Base-by-base conservation (phyloP, 2,888 invertebrate species). In the Hylaea fasciaria region DNA sequence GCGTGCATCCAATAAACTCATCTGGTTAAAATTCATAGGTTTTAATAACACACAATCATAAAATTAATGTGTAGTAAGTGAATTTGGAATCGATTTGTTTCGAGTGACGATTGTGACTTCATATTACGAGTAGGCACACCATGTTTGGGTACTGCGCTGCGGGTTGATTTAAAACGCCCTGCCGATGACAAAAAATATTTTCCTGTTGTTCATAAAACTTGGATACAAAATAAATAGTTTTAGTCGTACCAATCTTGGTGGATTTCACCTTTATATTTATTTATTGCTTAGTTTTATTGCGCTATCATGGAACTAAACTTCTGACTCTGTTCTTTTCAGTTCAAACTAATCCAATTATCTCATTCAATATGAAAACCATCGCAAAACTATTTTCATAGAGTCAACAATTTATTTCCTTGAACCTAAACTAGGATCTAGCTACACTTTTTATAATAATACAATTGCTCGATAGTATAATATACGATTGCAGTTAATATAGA, bases 381-480 rank as follows among this genome's bases (percentile, higher is more conserved):
- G 12, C 37, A 3, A n/a, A n/a, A 22, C 22, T 39, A 39, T 39
- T 39, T 37, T 39, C 37, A 9, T 11, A 44, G 43, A 44, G 43
- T 44, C 43, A 44, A 44, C 43, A 17, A 44, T 44, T 22, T 22
- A 44, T 16, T 44, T 22, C 43, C 43, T 22, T 44, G 43, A 22
- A 22, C 12, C 0, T 12, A 35, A n/a, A 11, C 14, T 47, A 32
- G 39, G 39, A 14, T n/a, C n/a, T n/a, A n/a, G n/a, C n/a, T 37
- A 37, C 12, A 12, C 1, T 37, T 37, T 37, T 3, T 37, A 37
- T 12, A 37, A n/a, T 12, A n/a, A n/a, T 3, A n/a, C n/a, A 37
- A 37, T 0, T 4, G 2, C 4, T 10, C 0, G 1, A 1, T 37
- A 37, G 5, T 37, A 12, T 37, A 9, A 35, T 35, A 35, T 35